Evolutionary conservation across 2,888 invertebrate genomes (phyloP), one percentile per base, ranked within the genome.

Genomic region (Thysanoteuthis rhombus): DNA sequence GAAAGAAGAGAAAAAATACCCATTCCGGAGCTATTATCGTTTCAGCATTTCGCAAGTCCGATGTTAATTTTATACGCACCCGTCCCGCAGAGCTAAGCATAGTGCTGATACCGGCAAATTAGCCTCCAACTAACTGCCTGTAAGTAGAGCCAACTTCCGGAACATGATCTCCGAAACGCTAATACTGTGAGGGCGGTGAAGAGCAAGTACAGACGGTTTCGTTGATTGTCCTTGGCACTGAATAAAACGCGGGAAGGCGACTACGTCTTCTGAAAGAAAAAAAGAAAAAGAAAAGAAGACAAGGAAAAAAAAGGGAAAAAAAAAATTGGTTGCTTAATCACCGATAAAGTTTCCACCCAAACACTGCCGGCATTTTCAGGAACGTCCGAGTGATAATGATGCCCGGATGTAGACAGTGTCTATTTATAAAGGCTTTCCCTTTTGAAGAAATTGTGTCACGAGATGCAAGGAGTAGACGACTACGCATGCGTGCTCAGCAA

Each of bases 111-210:
- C n/a, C n/a, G 3, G n/a, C 75, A 75, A 75, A 75, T 75, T 75
- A 75, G n/a, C 75, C 75, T 75, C 75, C 3, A 75, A n/a, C 75
- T 75, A 75, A 75, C 75, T 36, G 75, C n/a, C 75, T n/a, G 75
- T 75, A 75, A 75, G 75, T 75, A 75, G 75, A 75, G 75, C 75
- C 75, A 75, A 75, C n/a, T 75, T 75, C 75, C 75, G 75, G 75
- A 75, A 75, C 75, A 36, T 75, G 75, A 75, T 75, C 75, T 36
- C 75, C 75, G n/a, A 75, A 75, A 75, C 75, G n/a, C 36, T 75
- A n/a, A 75, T 75, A 10, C 16, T 75, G 16, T 75, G 75, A 75
- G 75, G 75, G n/a, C 16, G 75, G n/a, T 16, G 75, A 75, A 75
- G 58, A 36, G n/a, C 12, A 75, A 75, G 75, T 25, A 12, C 1